A percentile compares a stretch with the other conserved stretches of the same genome.
phyloP scores from a whole-genome alignment of 2,888 invertebrate genomes.

The Acronicta alni region DNA sequence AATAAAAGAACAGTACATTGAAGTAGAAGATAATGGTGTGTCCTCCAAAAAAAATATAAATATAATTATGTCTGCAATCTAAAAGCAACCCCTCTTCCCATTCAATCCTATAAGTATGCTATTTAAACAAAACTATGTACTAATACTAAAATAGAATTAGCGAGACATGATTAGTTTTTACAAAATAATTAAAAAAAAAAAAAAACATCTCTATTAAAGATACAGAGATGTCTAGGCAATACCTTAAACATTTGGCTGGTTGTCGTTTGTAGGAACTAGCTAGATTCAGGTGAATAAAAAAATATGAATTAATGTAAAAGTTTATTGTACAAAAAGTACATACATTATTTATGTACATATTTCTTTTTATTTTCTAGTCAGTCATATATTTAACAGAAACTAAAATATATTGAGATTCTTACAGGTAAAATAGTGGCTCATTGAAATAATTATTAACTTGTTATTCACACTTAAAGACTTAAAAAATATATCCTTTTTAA shows the following conservation, averaged over 20 bases:
- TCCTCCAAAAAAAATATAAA: background rate
- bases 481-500: background rate
- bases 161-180: too few species aligned
- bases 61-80: too few species aligned
- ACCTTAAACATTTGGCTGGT: too few species aligned
- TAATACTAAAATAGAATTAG: too few species aligned
- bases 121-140: too few species aligned
- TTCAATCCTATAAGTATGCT: too few species aligned
- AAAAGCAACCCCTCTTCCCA: too few species aligned
- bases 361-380: slow-evolving; percentile 48
- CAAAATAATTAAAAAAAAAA: too few species aligned
- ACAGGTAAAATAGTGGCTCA: slow-evolving; percentile 14
- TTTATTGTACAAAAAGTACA: slow-evolving; percentile 48
- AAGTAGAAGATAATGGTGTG: background rate
- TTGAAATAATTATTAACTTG: slow-evolving; percentile 1
- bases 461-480: slow-evolving; percentile 1
- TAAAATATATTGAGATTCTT: slow-evolving; percentile 36
- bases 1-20: too few species aligned
- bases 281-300: slow-evolving; percentile 6
- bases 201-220: too few species aligned
- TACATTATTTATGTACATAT: slow-evolving; percentile 32
- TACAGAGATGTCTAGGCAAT: too few species aligned
- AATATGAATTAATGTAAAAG: slow-evolving; percentile 10
- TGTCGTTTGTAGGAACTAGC: too few species aligned
- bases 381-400: slow-evolving; percentile 41